phyloP scores from a whole-genome alignment of 37 sponge, comb jelly and placozoan species.

The Haliclona indistincta region DNA sequence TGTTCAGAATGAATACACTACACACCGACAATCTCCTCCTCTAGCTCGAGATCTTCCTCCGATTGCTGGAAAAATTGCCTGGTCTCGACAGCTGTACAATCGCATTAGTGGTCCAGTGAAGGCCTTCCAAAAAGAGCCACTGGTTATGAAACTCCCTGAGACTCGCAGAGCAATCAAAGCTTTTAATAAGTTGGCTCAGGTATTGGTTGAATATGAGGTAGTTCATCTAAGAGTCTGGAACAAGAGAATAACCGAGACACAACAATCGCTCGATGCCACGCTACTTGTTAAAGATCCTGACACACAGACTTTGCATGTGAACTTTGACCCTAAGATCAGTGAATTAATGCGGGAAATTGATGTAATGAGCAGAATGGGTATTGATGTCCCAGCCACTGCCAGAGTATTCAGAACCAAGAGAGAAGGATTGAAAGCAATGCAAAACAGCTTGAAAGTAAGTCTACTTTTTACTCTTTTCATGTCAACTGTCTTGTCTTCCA shows the following conservation, averaged over 20 bases:
- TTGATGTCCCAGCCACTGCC: conserved; percentile 48
- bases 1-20: conserved; percentile 84
- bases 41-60: conserved; percentile 91
- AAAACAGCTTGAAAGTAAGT: conserved; percentile 16
- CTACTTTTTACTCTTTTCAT: background rate
- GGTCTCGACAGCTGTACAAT: conserved; percentile 92
- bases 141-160: conserved; percentile 70
- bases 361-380: conserved; percentile 67
- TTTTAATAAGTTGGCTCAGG: conserved; percentile 90
- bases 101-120: conserved; percentile 85
- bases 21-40: conserved; percentile 84
- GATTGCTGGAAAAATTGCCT: conserved; percentile 90
- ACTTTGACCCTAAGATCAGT: conserved; percentile 78
- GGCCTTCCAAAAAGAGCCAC: conserved; percentile 42
- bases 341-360: conserved; percentile 89
- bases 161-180: conserved; percentile 86
- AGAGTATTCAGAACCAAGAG: background rate
- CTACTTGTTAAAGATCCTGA: conserved; percentile 86
- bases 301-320: conserved; percentile 68
- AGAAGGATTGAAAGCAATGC: conserved; percentile 9
- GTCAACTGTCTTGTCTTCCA: conserved; percentile 5
- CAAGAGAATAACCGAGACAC: conserved; percentile 56
- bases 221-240: conserved; percentile 76
- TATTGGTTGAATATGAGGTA: conserved; percentile 94
- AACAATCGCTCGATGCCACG: conserved; percentile 71